These are phyloP conservation scores for Crossocerus cetratus DNA, from an alignment of 2,888 invertebrate genomes.

Conservation along the genomic window DNA sequence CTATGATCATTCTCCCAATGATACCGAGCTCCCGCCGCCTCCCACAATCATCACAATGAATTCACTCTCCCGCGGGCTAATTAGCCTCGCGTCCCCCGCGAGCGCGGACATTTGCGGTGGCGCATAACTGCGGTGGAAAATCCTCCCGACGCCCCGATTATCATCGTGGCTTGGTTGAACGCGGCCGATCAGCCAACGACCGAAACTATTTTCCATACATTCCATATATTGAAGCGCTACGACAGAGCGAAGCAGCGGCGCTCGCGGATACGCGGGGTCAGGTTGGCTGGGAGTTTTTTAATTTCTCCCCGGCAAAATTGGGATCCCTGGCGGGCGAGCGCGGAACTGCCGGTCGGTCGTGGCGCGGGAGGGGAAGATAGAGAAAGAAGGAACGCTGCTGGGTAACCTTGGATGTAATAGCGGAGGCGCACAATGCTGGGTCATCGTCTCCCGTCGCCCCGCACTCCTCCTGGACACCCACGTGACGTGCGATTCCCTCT, in stretches of 20 bases:
- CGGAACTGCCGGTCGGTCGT: too few relatives aligned
- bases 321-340: too few relatives aligned
- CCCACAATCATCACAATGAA: too few relatives aligned
- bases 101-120: neutral
- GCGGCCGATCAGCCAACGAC: neutral
- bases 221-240: too few relatives aligned
- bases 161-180: neutral
- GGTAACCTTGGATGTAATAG: slow-evolving; percentile 65
- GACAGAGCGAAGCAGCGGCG: too few relatives aligned
- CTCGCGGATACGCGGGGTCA: neutral
- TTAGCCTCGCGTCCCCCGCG: neutral
- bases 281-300: neutral
- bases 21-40: too few relatives aligned
- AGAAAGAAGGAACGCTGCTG: slow-evolving; percentile 36
- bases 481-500: slow-evolving; percentile 29
- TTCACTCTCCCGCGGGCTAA: too few relatives aligned
- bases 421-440: slow-evolving; percentile 56
- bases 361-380: slow-evolving; percentile 19
- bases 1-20: too few relatives aligned
- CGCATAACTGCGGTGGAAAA: neutral
- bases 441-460: slow-evolving; percentile 36
- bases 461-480: slow-evolving; percentile 43
- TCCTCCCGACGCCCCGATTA: neutral
- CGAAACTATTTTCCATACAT: too few relatives aligned
- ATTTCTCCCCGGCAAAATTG: too few relatives aligned